phyloP scores from a whole-genome alignment of 2,113 vertebrate genomes.

The Abramis brama region DNA sequence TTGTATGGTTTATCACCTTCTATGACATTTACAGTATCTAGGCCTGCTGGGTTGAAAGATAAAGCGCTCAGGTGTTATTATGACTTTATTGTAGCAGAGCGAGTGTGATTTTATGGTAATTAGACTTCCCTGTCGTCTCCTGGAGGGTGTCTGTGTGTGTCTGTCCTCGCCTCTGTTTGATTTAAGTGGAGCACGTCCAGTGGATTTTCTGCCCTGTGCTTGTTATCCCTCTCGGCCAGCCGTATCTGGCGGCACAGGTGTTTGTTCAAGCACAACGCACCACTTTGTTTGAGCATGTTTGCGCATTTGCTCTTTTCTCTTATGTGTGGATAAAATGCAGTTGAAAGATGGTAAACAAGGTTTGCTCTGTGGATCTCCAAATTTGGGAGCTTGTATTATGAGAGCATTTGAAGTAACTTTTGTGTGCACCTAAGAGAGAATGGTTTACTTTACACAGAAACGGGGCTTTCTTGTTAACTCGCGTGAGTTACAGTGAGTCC shows the following conservation, averaged over 20 bases:
- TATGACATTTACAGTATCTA: conserved; percentile 30
- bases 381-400: conserved; percentile 2
- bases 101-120: conserved; percentile 33
- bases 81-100: conserved; percentile 30
- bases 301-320: not conserved
- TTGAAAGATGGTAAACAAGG: conserved; percentile 24
- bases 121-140: not conserved
- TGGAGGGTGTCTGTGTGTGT: conserved; percentile 25
- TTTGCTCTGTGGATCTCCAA: conserved; percentile 5
- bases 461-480: not conserved
- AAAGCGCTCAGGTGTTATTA: conserved; percentile 20
- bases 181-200: conserved; percentile 38
- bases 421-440: conserved; percentile 33
- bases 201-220: conserved; percentile 34
- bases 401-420: conserved; percentile 22
- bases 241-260: conserved; percentile 43
- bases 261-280: conserved; percentile 28
- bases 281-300: conserved; percentile 12
- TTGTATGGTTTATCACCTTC: not conserved
- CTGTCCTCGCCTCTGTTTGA: conserved; percentile 20
- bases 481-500: not conserved
- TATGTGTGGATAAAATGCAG: conserved; percentile 14
- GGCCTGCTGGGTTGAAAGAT: conserved; percentile 29
- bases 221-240: conserved; percentile 33
- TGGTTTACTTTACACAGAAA: conserved; percentile 42